These are phyloP conservation scores for Tarsius wallacei DNA, from an alignment of 2,797 vertebrate species.

Conservation along the genomic window DNA sequence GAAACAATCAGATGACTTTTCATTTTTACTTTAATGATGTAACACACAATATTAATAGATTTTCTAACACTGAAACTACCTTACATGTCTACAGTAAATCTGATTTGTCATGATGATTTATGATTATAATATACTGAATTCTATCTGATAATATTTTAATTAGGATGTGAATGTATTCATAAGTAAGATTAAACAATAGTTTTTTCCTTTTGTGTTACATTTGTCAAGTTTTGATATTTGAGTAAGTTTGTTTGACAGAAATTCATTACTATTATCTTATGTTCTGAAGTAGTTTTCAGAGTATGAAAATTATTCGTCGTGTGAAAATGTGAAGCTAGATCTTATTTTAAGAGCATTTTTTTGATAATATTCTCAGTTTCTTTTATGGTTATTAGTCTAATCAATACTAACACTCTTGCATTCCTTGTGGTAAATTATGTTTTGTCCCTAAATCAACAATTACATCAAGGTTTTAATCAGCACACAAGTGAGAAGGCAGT, in stretches of 20 bases:
- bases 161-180: not conserved
- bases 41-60: not conserved
- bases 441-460: not conserved
- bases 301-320: not conserved
- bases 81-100: not conserved
- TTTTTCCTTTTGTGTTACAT: not conserved
- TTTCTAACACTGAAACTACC: not conserved
- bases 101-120: not conserved
- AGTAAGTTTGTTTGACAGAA: not conserved
- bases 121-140: not conserved
- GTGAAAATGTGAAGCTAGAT: not conserved
- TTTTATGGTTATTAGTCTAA: not conserved
- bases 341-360: slow-evolving; percentile 3
- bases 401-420: not conserved
- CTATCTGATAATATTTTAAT: not conserved
- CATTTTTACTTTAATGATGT: not conserved
- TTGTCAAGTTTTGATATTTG: not conserved
- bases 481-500: not conserved
- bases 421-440: not conserved
- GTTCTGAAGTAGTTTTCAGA: slow-evolving; percentile 42
- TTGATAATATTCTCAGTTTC: not conserved
- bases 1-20: not conserved
- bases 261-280: not conserved
- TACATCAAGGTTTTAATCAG: not conserved
- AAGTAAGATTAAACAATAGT: not conserved